Evolutionary conservation across 2,797 vertebrate genomes (phyloP), one percentile per base, ranked within the genome.

Genomic region (Lycodopsis pacificus): DNA sequence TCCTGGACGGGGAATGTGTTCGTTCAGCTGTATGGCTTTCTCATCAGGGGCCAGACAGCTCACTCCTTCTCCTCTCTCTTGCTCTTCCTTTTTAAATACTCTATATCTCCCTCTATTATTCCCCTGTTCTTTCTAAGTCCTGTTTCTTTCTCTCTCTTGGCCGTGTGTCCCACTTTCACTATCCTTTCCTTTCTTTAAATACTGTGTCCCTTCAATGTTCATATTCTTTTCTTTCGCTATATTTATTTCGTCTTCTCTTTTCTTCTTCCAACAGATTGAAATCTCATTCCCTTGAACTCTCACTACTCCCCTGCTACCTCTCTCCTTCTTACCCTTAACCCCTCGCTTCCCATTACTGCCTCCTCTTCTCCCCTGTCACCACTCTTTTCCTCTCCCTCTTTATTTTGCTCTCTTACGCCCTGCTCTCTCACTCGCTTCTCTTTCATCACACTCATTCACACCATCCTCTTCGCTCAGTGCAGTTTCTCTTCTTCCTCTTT

Each of bases 211-310:
- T 72, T 72, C 59, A 22, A 63, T 32, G 68, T 76, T 53, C n/a
- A 36, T 75, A 19, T 65, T 58, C 25, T 30, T 32, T 58, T 65
- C 36, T 53, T 58, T 73, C 32, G n/a, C 30, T 38, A 4, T 46
- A 36, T 83, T 64, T 72, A 53, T 51, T 1, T 64, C 61, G 0
- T 54, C 69, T 56, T 57, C 32, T 59, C 46, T 71, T 82, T 48
- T 64, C 71, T 73, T 70, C 58, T 72, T 85, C 76, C 38, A 44
- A 76, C 86, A 93, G 91, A 93, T 89, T 94, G 92, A 93, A 95
- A 94, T 93, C 91, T 87, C 91, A 93, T 94, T 93, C 84, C 73
- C 68, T 80, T 82, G 74, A 87, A 90, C 88, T 85, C 83, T 73
- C 61, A 65, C 72, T 66, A 75, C 88, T 81, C 83, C 88, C 89